Conservation (phyloP, 2,888 invertebrate genomes). For the Lycophotia porphyrea region DNA sequence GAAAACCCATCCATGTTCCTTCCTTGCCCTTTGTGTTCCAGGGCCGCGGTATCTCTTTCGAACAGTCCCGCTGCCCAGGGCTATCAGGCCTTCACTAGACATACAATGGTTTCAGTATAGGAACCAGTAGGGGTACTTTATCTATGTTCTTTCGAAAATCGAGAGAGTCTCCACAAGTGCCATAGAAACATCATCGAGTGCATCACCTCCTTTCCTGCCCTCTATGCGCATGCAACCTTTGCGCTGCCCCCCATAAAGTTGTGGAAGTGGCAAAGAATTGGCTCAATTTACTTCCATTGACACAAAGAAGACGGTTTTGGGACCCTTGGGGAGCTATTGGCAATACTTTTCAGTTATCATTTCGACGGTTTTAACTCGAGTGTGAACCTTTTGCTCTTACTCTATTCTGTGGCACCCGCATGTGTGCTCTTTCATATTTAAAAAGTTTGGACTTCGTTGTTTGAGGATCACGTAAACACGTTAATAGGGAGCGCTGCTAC, state of each 20-base stretch:
- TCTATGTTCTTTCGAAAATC: neutral
- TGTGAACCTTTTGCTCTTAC: conserved; percentile 14
- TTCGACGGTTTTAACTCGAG: neutral
- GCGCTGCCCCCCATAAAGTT: neutral
- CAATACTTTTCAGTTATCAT: neutral
- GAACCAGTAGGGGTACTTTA: neutral
- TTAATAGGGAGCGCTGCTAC: conserved; percentile 31
- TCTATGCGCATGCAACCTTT: neutral
- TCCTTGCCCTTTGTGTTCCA: no score
- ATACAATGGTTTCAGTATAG: neutral
- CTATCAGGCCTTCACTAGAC: no score
- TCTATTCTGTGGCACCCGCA: conserved; percentile 1
- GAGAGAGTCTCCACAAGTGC: neutral
- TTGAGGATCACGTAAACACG: conserved; percentile 42
- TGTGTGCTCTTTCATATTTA: conserved; percentile 49
- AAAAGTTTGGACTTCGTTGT: conserved; percentile 52
- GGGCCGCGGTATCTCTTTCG: no score
- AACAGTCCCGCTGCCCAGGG: no score
- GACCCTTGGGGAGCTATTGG: neutral
- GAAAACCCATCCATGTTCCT: no score
- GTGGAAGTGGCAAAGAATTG: neutral
- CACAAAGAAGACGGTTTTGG: neutral
- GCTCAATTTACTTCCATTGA: neutral
- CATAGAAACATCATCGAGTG: neutral
- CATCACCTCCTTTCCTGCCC: neutral